Base-by-base conservation (phyloP, 2,113 vertebrate genomes). In the Australoheros scitulus region DNA sequence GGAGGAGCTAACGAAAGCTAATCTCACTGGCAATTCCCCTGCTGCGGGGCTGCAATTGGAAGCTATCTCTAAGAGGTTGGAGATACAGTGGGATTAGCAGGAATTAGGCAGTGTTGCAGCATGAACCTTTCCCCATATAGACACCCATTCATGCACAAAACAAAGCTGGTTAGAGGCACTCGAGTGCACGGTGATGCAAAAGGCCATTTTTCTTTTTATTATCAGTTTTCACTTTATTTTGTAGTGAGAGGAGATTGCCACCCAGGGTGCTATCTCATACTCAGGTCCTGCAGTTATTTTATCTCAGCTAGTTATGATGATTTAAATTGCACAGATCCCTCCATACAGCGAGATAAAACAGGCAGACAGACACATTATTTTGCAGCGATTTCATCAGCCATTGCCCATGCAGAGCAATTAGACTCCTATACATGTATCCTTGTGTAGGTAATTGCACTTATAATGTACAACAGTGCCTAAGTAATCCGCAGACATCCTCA, bases 101-200 rank as follows among this genome's bases (percentile, higher is more conserved):
- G 95, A 95, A 95, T 96, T 95, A 96, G 93, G 84, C 55, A 55
- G 76, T 61, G 90, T 79, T 92, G 92, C 92, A 76, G 87, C 87
- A 80, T 95, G 91, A 96, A 92, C 93, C 93, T 93, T 96, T 95
- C 95, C 92, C 52, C 89, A 92, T 95, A 95, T 96, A 95, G 94
- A 92, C 22, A 24, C 77, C 79, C 93, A 95, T 94, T 96, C 94
- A 94, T 87, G 82, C 77, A 77, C 83, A 84, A 56, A 87, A 87
- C 84, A 95, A 95, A 94, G 89, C 91, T 91, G 85, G 87, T 94
- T 94, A 89, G 76, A 47, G 56, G 57, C 50, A 63, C 76, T 83
- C 14, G 15, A 77, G 84, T 22, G 36, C 61, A 78, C 64, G 4
- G 34, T 5, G 52, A 26, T 70, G 61, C 82, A 80, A 38, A 76